These are phyloP conservation scores for Antheraea pernyi DNA, from an alignment of 1,140 invertebrate genomes.

Conservation along the genomic window DNA sequence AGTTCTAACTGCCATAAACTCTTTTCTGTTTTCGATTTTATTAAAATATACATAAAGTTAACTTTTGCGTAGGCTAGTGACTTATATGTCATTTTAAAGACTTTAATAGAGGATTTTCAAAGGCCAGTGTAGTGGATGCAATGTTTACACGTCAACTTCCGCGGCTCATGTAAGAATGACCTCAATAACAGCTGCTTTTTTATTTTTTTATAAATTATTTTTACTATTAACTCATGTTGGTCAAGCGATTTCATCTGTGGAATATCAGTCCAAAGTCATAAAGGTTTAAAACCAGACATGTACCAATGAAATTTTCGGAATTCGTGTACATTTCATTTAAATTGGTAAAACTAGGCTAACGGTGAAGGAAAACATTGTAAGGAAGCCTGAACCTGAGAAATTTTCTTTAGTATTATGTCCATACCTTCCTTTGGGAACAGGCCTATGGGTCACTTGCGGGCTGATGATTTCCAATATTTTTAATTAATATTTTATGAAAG, in stretches of 20 bases:
- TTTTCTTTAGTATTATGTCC: too few relatives aligned
- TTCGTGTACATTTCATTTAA: too few relatives aligned
- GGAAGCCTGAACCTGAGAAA: too few relatives aligned
- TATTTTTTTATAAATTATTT: not conserved
- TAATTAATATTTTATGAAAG: too few relatives aligned
- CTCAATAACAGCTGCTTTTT: conserved; percentile 16
- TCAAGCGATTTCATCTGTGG: too few relatives aligned
- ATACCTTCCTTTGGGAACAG: too few relatives aligned
- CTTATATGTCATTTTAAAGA: not conserved
- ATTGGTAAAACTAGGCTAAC: too few relatives aligned
- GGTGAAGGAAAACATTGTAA: too few relatives aligned
- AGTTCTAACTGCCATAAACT: not conserved
- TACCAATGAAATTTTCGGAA: too few relatives aligned
- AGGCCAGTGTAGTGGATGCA: conserved; percentile 15
- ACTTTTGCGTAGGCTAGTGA: not conserved
- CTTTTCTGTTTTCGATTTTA: not conserved
- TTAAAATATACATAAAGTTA: not conserved
- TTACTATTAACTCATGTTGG: not conserved
- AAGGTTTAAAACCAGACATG: too few relatives aligned
- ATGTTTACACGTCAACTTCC: conserved; percentile 18
- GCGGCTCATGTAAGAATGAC: conserved; percentile 21
- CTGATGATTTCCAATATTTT: not conserved
- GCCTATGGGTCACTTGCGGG: too few relatives aligned
- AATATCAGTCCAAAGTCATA: too few relatives aligned
- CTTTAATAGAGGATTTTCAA: conserved; percentile 11